Base-by-base conservation (phyloP, 2,797 vertebrate genomes). In the Lacerta bilineata region DNA sequence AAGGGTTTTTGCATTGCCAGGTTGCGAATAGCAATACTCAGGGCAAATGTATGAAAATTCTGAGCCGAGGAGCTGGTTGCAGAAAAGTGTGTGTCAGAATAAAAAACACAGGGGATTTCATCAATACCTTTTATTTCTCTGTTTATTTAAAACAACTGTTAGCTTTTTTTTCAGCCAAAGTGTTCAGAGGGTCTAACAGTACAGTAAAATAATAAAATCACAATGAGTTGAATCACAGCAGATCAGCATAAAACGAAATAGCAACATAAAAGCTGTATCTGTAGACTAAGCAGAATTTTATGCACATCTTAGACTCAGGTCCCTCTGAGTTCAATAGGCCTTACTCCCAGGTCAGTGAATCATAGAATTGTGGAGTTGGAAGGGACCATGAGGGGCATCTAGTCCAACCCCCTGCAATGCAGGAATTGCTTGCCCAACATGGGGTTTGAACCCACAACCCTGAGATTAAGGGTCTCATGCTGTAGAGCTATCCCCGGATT, bases 201-300 rank as follows among this genome's bases (percentile, higher is more conserved):
- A 68, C 13, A 27, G 41, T 78, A 46, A 55, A 79, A 66, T 61
- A 86, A 80, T 86, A 39, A 41, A 50, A 86, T 29, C 5, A 27
- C 72, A 66, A 77, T 25, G 20, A 85, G 43, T n/a, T 66, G 80
- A 71, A 80, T 78, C 27, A 79, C n/a, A 86, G 8, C 43, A 87
- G 66, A 80, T 36, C 17, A 80, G 17, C 25, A 59, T 80, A 33
- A 9, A 71, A 18, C 46, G 29, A 83, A 46, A 29, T 25, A 33
- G 20, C 29, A 80, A 61, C 36, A 36, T 64, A 77, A 59, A 64
- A 64, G 41, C 61, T 39, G 46, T 39, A n/a, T 83, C 18, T 78
- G 17, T 29, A 78, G 61, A 6, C 10, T 64, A 64, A 64, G 59
- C 59, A 5, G 5, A 64, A 64, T 64, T 64, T 64, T 64, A 64